These are phyloP conservation scores for Drosophila equinoxialis DNA, from an alignment of 1,140 invertebrate species.

Conservation along the genomic window DNA sequence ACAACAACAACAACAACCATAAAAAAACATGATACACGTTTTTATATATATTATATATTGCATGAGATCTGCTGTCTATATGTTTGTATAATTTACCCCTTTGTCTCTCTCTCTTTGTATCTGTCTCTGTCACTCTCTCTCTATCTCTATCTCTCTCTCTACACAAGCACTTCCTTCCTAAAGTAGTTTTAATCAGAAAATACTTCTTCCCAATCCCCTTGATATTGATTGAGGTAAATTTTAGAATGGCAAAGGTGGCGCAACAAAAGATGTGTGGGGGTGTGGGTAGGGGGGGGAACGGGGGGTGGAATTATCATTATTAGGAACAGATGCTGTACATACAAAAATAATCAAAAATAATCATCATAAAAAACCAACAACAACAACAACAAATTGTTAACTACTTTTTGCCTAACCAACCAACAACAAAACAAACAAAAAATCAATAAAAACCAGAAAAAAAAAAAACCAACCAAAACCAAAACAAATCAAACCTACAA, in stretches of 20 bases:
- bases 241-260: constrained; percentile 46
- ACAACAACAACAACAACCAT: constrained; percentile 47
- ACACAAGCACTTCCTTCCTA: constrained; percentile 15
- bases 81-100: constrained; percentile 26
- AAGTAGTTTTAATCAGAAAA: not conserved
- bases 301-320: not conserved
- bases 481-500: constrained; percentile 8
- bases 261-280: not conserved
- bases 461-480: too few relatives aligned
- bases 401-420: too few relatives aligned
- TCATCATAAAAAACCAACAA: constrained; percentile 6
- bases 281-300: not conserved
- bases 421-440: too few relatives aligned
- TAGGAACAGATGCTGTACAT: constrained; percentile 50
- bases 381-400: too few relatives aligned
- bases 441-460: too few relatives aligned
- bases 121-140: constrained; percentile 23
- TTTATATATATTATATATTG: constrained; percentile 15
- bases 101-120: constrained; percentile 25
- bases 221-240: not conserved
- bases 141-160: not conserved
- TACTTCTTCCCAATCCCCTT: not conserved
- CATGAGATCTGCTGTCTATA: constrained; percentile 60
- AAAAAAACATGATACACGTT: constrained; percentile 51
- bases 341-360: constrained; percentile 12